Percentiles rank a stretch among this genome's conserved stretches.
Evolutionary conservation across 1,140 invertebrate genomes (phyloP).

Genomic region (Nasonia longicornis): DNA sequence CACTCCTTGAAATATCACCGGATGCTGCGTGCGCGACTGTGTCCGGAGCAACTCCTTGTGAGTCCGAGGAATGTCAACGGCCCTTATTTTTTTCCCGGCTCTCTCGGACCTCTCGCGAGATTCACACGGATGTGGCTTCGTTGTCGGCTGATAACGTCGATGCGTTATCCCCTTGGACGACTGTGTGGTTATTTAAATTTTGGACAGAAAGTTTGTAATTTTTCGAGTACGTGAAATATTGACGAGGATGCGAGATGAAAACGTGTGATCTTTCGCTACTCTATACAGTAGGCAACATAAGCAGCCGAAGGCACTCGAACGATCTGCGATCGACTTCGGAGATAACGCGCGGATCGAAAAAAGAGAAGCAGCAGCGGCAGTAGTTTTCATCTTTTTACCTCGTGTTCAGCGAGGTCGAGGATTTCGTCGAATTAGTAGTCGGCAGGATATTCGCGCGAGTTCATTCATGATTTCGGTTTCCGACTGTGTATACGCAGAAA

Average conservation of each 20-base stretch:
- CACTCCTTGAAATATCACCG: slow-evolving; percentile 46
- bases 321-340: slow-evolving; percentile 20
- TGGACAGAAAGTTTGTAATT: background rate
- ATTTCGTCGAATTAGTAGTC: background rate
- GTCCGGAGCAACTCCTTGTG: slow-evolving; percentile 33
- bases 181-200: background rate
- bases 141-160: slow-evolving; percentile 24
- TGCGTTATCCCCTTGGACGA: too few relatives aligned
- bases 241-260: background rate
- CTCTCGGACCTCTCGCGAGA: slow-evolving; percentile 27
- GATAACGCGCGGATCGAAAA: slow-evolving; percentile 29
- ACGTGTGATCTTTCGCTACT: background rate
- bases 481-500: background rate
- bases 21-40: slow-evolving; percentile 33
- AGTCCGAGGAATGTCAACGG: slow-evolving; percentile 38
- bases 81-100: background rate
- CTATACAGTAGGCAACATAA: background rate
- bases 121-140: slow-evolving; percentile 40
- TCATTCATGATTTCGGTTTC: slow-evolving; percentile 4
- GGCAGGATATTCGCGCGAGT: slow-evolving; percentile 6
- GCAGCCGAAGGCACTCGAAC: slow-evolving; percentile 22
- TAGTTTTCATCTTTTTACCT: slow-evolving; percentile 40
- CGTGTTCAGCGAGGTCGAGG: slow-evolving; percentile 19
- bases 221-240: background rate
- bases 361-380: slow-evolving; percentile 14